Evolutionary conservation across 2,113 vertebrate species (phyloP), one percentile per base, ranked within the genome.

Genomic region (Chrysemys picta): DNA sequence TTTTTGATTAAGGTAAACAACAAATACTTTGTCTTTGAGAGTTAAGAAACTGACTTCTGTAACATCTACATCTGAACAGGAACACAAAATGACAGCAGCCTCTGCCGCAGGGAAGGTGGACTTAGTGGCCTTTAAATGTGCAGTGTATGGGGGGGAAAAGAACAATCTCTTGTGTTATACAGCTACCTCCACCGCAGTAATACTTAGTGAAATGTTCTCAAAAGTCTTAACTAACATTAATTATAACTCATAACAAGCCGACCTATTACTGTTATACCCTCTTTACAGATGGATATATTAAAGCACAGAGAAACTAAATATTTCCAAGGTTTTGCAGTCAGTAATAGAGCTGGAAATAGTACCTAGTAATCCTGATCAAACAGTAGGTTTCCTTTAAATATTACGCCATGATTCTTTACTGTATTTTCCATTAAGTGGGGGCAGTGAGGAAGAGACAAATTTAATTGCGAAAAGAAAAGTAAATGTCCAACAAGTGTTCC

Each of bases 1-100:
- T 69, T 69, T 69, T 38, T 10, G 35, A 69, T 69, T 69, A 69
- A 92, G 93, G 86, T 81, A 89, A 85, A 91, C 93, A 94, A 92
- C 78, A 84, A 96, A 92, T 91, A 87, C 45, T 89, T 3, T 82
- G 52, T 49, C 56, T 49, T 87, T 80, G 82, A 82, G 76, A 81
- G 87, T 12, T 31, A 69, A 90, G 91, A 85, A 0, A 2, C 17
- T 85, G 65, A 3, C 76, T 97, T 89, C 45, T 90, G 59, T 85
- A 89, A 29, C 35, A 38, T 69, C 65, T 69, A 21, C 65, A 69
- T 69, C 7, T 38, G 35, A 38, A 69, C 45, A 65, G 87, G 78
- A 94, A 89, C 22, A 12, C 0, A 1, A 75, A 89, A 82, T 89
- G 42, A 76, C 47, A 94, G 65, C 76, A 80, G 80, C 25, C 87